Evolutionary conservation across 2,888 invertebrate genomes (phyloP), one percentile per base, ranked within the genome.

Genomic region (Lamellibrachia satsuma): DNA sequence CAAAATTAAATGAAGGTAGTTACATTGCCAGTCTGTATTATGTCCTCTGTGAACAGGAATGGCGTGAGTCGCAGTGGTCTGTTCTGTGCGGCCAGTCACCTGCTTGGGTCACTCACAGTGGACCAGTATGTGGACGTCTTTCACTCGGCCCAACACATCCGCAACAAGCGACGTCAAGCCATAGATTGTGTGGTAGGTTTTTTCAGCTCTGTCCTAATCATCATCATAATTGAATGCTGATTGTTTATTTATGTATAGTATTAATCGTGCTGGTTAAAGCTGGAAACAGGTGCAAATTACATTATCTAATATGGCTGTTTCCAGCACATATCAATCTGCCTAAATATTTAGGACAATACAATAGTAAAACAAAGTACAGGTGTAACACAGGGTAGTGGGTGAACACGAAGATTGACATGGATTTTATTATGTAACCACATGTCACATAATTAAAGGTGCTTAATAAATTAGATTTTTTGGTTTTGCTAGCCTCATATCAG

Each of bases 81-180:
- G 22, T 75, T 75, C 75, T 75, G 75, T 75, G 75, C 75, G 75
- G 75, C 75, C 15, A 75, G 75, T 75, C 75, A 75, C 75, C 75
- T 75, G 75, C 75, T 75, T n/a, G 75, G 75, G 15, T 75, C 75
- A 75, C 75, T 75, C 75, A 75, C 75, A 6, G 75, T 75, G 22
- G 75, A 75, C 22, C 75, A 75, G 75, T 75, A 15, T 75, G 75
- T 75, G 75, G 75, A 75, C 4, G 75, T 75, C 75, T 75, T 75
- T 75, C 75, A 75, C 75, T 75, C 75, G 2, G 75, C 75, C 22
- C 75, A 75, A 75, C 75, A 75, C 6, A 22, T 75, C 75, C 22
- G 75, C 75, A 75, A 75, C 75, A 75, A 75, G 75, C 22, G 22
- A 6, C 75, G 22, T 75, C 75, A 75, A 2, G 75, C 75, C 22